These are phyloP conservation scores for Panagrolaimus sp. DNA, from an alignment of 1,140 invertebrate genomes.

Conservation along the genomic window DNA sequence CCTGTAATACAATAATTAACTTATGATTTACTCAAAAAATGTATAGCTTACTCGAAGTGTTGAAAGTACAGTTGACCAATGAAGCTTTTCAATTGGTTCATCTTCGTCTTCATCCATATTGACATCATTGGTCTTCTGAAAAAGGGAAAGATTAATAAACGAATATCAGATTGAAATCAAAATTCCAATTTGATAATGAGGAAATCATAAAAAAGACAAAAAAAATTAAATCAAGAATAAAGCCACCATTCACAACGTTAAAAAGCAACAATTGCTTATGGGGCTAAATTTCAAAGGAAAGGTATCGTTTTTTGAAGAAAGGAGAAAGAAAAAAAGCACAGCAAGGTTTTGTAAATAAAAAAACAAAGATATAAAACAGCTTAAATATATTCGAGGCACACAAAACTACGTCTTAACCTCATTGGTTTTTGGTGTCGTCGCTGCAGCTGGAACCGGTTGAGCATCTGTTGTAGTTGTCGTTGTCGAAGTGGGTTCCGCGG, in stretches of 20 bases:
- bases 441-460: not conserved
- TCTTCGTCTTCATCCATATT: not conserved
- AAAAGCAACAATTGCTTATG: too few relatives aligned
- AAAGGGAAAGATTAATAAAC: not conserved
- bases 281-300: too few relatives aligned
- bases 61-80: not conserved
- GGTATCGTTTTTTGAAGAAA: too few relatives aligned
- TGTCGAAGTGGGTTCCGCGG: not conserved
- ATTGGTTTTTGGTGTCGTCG: conserved; percentile 1
- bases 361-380: too few relatives aligned
- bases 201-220: too few relatives aligned
- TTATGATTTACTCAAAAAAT: not conserved
- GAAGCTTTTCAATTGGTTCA: not conserved
- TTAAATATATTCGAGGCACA: not conserved
- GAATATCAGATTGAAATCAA: too few relatives aligned
- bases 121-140: not conserved
- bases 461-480: not conserved
- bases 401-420: conserved; percentile 18
- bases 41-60: not conserved
- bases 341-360: too few relatives aligned
- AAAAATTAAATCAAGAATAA: too few relatives aligned
- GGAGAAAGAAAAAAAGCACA: too few relatives aligned
- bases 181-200: too few relatives aligned
- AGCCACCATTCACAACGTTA: too few relatives aligned
- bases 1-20: conserved; percentile 63